Evolutionary conservation across 2,113 vertebrate genomes (phyloP).

Genomic region (Porphyrio hochstetteri): DNA sequence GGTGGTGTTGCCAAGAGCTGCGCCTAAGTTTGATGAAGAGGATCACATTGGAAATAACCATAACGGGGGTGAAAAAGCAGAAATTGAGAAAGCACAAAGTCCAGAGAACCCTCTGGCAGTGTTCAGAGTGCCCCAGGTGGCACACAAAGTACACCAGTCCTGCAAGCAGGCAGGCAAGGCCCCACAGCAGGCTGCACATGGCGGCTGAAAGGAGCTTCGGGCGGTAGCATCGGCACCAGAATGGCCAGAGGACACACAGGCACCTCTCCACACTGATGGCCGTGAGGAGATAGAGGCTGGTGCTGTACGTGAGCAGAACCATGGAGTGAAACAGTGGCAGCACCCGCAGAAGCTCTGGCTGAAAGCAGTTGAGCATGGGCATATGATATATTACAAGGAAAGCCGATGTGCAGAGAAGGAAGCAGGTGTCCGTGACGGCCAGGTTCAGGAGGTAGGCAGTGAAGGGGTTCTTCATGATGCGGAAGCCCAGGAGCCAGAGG

Average conservation of each 20-base stretch:
- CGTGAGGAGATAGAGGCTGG: slow-evolving; percentile 1
- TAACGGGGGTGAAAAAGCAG: background rate
- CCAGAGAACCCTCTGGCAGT: background rate
- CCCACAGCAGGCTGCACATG: slow-evolving; percentile 7
- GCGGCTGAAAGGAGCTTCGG: background rate
- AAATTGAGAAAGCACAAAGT: slow-evolving; percentile 20
- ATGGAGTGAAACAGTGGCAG: background rate
- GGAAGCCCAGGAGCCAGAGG: slow-evolving; percentile 21
- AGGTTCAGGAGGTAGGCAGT: slow-evolving; percentile 20
- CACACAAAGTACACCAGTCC: background rate
- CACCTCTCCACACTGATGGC: slow-evolving; percentile 42
- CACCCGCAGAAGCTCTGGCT: background rate
- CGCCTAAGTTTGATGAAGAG: slow-evolving; percentile 1
- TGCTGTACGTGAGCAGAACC: background rate
- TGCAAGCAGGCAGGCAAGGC: background rate
- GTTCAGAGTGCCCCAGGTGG: background rate
- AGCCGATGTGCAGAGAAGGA: background rate
- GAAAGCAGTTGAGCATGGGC: background rate
- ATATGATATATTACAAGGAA: background rate
- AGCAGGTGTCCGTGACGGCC: background rate
- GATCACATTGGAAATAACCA: background rate
- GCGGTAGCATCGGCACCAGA: slow-evolving; percentile 13
- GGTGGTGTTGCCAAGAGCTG: background rate
- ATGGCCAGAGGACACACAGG: slow-evolving; percentile 18
- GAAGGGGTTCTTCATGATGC: background rate